phyloP scores from a whole-genome alignment of 2,113 vertebrate species.

The Oreochromis spilurus region DNA sequence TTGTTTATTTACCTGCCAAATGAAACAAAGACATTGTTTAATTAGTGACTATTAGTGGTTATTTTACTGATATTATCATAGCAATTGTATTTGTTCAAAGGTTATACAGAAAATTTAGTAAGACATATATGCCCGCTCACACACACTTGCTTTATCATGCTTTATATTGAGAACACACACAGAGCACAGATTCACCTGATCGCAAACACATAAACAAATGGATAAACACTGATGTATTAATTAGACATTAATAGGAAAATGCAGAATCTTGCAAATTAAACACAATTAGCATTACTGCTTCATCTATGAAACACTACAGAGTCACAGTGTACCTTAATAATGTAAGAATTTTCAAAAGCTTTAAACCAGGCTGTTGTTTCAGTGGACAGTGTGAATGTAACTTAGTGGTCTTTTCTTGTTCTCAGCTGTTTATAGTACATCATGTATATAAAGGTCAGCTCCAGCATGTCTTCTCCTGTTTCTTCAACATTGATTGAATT shows the following conservation, averaged over 20 bases:
- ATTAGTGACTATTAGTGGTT: not conserved
- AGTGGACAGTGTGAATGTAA: not conserved
- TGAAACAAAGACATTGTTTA: not conserved
- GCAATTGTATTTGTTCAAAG: not conserved
- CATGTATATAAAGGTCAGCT: not conserved
- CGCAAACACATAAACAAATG: not conserved
- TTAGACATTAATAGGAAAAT: not conserved
- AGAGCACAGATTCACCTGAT: not conserved
- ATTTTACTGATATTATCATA: not conserved
- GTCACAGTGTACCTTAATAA: not conserved
- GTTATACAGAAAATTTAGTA: not conserved
- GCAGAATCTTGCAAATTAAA: not conserved
- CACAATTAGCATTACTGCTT: not conserved
- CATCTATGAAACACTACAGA: not conserved
- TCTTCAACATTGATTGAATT: not conserved
- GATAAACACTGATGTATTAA: not conserved
- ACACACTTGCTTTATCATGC: not conserved
- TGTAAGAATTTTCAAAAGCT: not conserved
- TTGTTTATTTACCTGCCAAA: not conserved
- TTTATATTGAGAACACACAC: not conserved
- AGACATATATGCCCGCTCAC: not conserved
- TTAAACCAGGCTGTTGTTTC: not conserved
- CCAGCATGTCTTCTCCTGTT: not conserved
- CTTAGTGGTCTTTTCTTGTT: not conserved
- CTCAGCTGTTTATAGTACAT: not conserved